Percentiles rank a stretch among this genome's conserved stretches.
phyloP scores from a whole-genome alignment of 1,140 invertebrate species.

The Anastrepha obliqua region DNA sequence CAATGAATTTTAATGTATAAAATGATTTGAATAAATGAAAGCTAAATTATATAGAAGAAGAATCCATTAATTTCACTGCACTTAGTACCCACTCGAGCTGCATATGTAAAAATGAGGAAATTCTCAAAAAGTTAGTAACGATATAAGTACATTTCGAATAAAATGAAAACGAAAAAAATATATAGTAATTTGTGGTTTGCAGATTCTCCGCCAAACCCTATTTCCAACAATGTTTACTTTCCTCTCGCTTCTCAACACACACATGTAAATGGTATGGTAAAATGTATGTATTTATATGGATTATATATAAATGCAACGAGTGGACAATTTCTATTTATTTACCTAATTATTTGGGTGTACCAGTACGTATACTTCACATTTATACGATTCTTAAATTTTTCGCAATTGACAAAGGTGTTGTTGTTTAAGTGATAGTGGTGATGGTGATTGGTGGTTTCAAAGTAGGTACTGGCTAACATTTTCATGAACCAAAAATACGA shows the following conservation, averaged over 20 bases:
- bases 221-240: background rate
- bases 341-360: background rate
- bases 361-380: background rate
- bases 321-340: background rate
- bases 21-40: background rate
- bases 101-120: no score
- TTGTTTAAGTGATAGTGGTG: slow-evolving; percentile 13
- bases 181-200: no score
- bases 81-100: no score
- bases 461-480: slow-evolving; percentile 22
- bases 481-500: background rate
- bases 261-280: background rate
- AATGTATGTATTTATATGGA: background rate
- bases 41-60: background rate
- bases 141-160: no score
- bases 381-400: background rate
- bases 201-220: no score
- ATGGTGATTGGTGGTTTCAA: slow-evolving; percentile 17
- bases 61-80: no score
- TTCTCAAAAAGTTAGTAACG: no score
- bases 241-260: background rate
- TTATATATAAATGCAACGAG: background rate
- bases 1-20: background rate
- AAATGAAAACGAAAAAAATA: no score
- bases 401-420: background rate